These are phyloP conservation scores for Eulacestoma nigropectus DNA, from an alignment of 2,113 vertebrate genomes.

Conservation along the genomic window DNA sequence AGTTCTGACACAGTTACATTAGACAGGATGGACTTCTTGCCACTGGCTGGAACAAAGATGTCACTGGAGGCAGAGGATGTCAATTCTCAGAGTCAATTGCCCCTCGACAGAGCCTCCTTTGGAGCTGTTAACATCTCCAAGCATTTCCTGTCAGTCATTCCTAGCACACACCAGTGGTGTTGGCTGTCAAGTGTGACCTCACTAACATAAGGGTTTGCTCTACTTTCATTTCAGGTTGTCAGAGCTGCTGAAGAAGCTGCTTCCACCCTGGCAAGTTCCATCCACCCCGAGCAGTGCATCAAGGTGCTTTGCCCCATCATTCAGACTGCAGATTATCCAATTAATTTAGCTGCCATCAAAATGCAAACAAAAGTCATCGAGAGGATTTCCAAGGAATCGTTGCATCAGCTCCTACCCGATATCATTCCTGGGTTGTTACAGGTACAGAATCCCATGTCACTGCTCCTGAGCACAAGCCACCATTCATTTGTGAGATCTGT, in stretches of 20 bases:
- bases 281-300: slow-evolving; percentile 97
- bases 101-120: background rate
- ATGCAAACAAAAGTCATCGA: slow-evolving; percentile 98
- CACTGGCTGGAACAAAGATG: background rate
- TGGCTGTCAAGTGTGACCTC: background rate
- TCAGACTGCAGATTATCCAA: slow-evolving; percentile 98
- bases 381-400: slow-evolving; percentile 88
- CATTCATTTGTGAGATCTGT: background rate
- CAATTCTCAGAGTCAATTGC: background rate
- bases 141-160: background rate
- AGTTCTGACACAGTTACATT: background rate
- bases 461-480: background rate
- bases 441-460: slow-evolving; percentile 65
- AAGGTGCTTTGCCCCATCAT: slow-evolving; percentile 98
- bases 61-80: background rate
- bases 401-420: slow-evolving; percentile 88
- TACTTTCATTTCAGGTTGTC: slow-evolving; percentile 81
- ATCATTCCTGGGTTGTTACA: slow-evolving; percentile 96
- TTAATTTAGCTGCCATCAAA: slow-evolving; percentile 98
- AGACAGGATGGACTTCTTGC: background rate
- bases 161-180: background rate
- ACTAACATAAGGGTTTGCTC: background rate
- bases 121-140: background rate
- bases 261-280: slow-evolving; percentile 89
- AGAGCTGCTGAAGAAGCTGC: slow-evolving; percentile 96